These are phyloP conservation scores for Phania funesta DNA, from an alignment of 2,888 invertebrate genomes.

Conservation along the genomic window DNA sequence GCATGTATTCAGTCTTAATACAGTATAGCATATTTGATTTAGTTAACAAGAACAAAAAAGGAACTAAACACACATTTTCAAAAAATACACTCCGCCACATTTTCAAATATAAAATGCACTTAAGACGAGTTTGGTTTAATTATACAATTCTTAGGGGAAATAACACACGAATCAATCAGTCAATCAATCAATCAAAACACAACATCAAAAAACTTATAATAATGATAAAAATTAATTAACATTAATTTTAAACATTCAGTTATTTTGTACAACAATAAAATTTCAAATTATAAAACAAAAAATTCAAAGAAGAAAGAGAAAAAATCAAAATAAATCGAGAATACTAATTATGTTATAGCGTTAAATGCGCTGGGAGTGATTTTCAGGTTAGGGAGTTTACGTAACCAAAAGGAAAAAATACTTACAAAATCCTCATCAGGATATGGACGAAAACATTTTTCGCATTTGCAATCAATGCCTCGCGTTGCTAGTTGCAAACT, in stretches of 20 bases:
- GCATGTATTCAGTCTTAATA: not conserved
- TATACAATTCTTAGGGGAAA: conserved; percentile 4
- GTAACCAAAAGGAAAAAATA: conserved; percentile 18
- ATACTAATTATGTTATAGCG: conserved; percentile 16
- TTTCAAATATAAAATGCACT: conserved; percentile 8
- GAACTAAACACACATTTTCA: conserved; percentile 28
- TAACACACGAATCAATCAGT: conserved; percentile 39
- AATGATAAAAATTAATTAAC: conserved; percentile 17
- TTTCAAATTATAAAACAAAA: not conserved
- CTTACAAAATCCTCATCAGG: conserved; percentile 74
- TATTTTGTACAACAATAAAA: not conserved
- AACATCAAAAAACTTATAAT: conserved; percentile 26
- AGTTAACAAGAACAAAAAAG: not conserved
- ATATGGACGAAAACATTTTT: conserved; percentile 70
- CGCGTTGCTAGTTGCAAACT: conserved; percentile 67
- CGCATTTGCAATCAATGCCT: conserved; percentile 72
- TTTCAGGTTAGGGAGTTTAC: not conserved
- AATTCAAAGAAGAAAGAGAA: not conserved
- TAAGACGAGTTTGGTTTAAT: not conserved
- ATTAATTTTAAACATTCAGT: conserved; percentile 16
- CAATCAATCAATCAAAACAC: conserved; percentile 48
- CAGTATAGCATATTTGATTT: not conserved
- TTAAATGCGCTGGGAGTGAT: not conserved
- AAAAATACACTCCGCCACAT: conserved; percentile 4
- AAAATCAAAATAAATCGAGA: not conserved